Evolutionary conservation across 2,888 invertebrate genomes (phyloP), one percentile per base, ranked within the genome.

Genomic region (Callinectes sapidus): DNA sequence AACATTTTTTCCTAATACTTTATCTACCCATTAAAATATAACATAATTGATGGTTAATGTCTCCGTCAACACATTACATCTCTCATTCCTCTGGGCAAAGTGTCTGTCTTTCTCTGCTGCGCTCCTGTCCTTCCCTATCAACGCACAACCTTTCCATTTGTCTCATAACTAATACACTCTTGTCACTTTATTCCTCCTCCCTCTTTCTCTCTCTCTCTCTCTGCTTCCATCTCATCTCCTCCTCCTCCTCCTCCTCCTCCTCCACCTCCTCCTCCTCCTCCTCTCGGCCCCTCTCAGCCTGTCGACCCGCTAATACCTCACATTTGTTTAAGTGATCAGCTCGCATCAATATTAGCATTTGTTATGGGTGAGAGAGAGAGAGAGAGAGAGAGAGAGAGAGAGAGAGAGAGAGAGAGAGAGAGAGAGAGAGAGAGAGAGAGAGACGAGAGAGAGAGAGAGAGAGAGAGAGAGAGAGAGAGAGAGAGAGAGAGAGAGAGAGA

Each of bases 391-490:
- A 88, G 88, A 88, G 54, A 88, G 88, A 55, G 88, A 88, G 88
- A 88, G 88, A 55, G 88, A 55, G 88, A 88, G 88, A 88, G 88
- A 81, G 90, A 81, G 88, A 88, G 88, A 88, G 88, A 88, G 88
- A 88, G 88, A 88, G 88, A 88, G 88, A 55, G 88, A 88, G 88
- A 88, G 88, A 88, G 88, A 88, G 88, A 88, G 61, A 88, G 88
- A 88, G 88, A 88, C n/a, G 88, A 88, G 88, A 88, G 88, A 88
- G 88, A 88, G 88, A 88, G 88, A 88, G 55, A 55, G 88, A 88
- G 88, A 88, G 88, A 88, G 88, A 88, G 88, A 55, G 55, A 54
- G 87, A 54, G 87, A 54, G 48, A 54, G n/a, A 90, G 48, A 23
- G 10, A 55, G 87, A 87, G 48, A 87, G 87, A 48, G 48, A 87